Percentiles rank a stretch among this genome's conserved stretches.
phyloP scores from a whole-genome alignment of 2,113 vertebrate species.

The Rhineura floridana region DNA sequence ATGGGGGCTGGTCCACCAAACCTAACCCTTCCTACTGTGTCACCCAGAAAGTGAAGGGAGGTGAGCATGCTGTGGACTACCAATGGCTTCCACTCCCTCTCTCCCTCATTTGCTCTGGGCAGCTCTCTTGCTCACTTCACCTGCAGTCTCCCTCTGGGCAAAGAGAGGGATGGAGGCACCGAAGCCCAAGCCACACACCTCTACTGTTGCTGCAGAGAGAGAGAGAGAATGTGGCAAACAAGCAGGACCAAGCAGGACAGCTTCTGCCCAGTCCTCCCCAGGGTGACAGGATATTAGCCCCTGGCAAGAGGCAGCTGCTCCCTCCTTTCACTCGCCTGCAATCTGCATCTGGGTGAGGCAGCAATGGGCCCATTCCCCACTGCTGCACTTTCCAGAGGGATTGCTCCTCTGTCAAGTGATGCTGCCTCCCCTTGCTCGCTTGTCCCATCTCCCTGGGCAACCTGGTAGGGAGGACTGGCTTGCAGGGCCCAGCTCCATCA shows the following conservation, averaged over 20 bases:
- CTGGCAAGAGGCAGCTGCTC: background rate
- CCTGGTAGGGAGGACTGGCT: too few relatives aligned
- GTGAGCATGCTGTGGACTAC: background rate
- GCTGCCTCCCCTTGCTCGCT: background rate
- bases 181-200: background rate
- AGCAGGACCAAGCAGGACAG: background rate
- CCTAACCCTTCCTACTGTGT: background rate
- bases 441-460: background rate
- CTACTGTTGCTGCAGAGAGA: background rate
- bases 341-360: background rate
- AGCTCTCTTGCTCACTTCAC: background rate
- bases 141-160: too few relatives aligned
- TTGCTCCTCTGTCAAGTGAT: background rate
- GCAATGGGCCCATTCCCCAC: background rate
- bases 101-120: too few relatives aligned
- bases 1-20: background rate
- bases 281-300: too few relatives aligned
- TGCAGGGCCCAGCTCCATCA: background rate
- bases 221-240: background rate
- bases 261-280: background rate
- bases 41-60: background rate
- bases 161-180: too few relatives aligned
- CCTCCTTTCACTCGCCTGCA: background rate
- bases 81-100: background rate
- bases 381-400: background rate